Evolutionary conservation across 1,140 invertebrate genomes (phyloP), one percentile per base, ranked within the genome.

Genomic region (Dinothrombium tinctorium): DNA sequence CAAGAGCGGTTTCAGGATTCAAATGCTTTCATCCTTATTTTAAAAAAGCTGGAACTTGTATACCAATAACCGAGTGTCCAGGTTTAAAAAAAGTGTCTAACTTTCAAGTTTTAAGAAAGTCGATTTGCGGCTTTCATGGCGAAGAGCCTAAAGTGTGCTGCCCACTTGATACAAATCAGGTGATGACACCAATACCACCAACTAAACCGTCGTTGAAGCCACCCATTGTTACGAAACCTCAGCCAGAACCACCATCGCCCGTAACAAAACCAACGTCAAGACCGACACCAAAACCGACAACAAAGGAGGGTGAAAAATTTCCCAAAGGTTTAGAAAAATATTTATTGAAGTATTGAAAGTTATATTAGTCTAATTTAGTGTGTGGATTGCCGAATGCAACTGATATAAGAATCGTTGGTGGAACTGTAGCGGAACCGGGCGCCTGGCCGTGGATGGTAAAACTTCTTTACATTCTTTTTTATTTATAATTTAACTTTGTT

Each of bases 401-500:
- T 19, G 43, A 36, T 0, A 35, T 20, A n/a, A 39, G 48, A 22
- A 43, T 51, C 15, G 44, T 51, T 23, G 48, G 48, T 19, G 50
- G 50, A 4, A 20, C 15, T 11, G 39, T 38, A n/a, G 45, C 50
- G 2, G 28, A 32, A 25, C 33, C 29, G 3, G 50, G 50, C 15
- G 19, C 33, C 23, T 51, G 46, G 43, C 50, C 50, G 3, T 51
- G 50, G 50, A 51, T 51, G 33, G 41, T 38, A 35, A 9, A n/a
- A n/a, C n/a, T n/a, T n/a, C n/a, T 12, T 35, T 9, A 14, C 11
- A 7, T 35, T 33, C 11, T 25, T 19, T 20, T 6, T 26, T 20
- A n/a, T n/a, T 41, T 17, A 28, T 28, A 25, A 12, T 29, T 29
- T 29, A 15, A 29, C 15, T 11, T 15, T 29, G 11, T 29, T 2